Conservation (phyloP, 2,888 invertebrate genomes). For the Piscicola geometra region DNA sequence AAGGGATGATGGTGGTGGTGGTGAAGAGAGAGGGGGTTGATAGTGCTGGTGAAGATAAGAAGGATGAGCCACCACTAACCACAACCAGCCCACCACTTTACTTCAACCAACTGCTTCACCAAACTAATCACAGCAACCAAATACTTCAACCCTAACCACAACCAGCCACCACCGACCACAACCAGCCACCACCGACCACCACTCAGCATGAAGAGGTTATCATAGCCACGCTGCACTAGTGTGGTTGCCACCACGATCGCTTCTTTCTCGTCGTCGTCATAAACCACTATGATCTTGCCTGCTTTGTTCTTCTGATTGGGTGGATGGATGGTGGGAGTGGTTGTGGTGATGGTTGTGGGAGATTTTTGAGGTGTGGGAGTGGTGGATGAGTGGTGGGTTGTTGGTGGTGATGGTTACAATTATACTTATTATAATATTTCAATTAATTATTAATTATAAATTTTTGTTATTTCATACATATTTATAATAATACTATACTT, state of each 20-base stretch:
- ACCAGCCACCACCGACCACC: constrained; percentile 53
- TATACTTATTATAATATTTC: neutral
- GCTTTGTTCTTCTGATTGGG: constrained; percentile 54
- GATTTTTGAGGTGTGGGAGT: neutral
- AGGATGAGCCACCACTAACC: too few relatives aligned
- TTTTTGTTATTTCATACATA: too few relatives aligned
- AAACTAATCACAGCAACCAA: neutral
- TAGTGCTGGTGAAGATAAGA: too few relatives aligned
- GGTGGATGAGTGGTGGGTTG: neutral
- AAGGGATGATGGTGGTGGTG: too few relatives aligned
- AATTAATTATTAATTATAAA: too few relatives aligned
- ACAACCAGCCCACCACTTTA: too few relatives aligned
- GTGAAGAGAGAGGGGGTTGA: too few relatives aligned
- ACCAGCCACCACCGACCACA: neutral
- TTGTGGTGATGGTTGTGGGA: neutral
- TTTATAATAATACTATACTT: too few relatives aligned
- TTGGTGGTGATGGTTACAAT: neutral
- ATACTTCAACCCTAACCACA: neutral
- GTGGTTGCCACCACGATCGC: constrained; percentile 56
- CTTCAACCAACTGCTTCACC: neutral
- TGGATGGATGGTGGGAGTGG: constrained; percentile 15
- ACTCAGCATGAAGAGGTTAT: constrained; percentile 59
- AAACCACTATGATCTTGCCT: constrained; percentile 57
- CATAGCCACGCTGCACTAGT: constrained; percentile 58
- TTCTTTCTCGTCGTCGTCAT: constrained; percentile 58